Conservation (phyloP, 2,797 vertebrate species). For the Cuculus canorus region DNA sequence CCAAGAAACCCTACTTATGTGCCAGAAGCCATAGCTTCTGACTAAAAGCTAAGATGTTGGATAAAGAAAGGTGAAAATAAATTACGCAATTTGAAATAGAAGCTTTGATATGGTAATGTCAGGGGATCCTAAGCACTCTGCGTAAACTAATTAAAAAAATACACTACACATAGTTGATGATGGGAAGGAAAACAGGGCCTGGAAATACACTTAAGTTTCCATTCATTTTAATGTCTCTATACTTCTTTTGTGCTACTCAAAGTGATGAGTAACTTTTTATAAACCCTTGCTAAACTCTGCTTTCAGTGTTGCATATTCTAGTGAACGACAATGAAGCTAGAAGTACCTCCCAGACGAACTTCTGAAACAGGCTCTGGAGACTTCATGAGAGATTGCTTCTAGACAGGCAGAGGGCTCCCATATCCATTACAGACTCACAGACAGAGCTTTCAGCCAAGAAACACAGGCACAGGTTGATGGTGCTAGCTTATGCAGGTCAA, state of each 20-base stretch:
- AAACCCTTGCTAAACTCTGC: not conserved
- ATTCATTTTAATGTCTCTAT: not conserved
- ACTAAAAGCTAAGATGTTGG: not conserved
- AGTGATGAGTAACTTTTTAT: not conserved
- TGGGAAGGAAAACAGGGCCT: not conserved
- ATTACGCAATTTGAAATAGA: not conserved
- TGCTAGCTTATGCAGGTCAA: no score
- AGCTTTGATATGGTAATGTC: not conserved
- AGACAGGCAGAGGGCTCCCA: not conserved
- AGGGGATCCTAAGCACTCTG: not conserved
- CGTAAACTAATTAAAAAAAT: not conserved
- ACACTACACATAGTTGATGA: not conserved
- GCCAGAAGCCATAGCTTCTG: not conserved
- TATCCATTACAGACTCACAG: not conserved
- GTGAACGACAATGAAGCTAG: not conserved
- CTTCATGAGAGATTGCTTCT: not conserved
- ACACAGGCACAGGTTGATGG: not conserved
- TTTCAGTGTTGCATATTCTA: not conserved
- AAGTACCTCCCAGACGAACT: not conserved
- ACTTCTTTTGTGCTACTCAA: not conserved
- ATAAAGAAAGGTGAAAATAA: not conserved
- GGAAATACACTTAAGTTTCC: not conserved
- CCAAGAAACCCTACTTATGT: not conserved
- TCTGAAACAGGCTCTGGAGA: not conserved
- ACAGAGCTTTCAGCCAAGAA: not conserved